Conservation (phyloP, 2,113 vertebrate species). For the Otus sunia region DNA sequence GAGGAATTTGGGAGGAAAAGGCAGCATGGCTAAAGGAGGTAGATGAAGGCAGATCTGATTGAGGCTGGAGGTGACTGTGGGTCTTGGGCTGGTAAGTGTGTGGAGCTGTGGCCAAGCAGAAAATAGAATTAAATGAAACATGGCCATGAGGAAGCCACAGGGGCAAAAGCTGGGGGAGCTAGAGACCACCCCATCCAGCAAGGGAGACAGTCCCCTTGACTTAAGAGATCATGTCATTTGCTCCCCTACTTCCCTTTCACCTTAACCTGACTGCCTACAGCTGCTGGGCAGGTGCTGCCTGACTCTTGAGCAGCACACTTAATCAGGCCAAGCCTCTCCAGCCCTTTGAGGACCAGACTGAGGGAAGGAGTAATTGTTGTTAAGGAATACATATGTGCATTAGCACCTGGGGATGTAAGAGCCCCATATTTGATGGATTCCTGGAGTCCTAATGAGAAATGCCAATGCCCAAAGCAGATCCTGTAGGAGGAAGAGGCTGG, state of each 20-base stretch:
- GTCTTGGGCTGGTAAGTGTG: background rate
- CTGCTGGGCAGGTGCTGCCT: background rate
- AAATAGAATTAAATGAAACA: background rate
- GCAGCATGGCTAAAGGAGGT: background rate
- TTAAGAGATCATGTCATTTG: background rate
- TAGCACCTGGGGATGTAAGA: background rate
- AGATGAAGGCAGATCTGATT: background rate
- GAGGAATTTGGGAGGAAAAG: background rate
- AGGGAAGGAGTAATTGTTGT: background rate
- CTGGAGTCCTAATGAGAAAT: background rate
- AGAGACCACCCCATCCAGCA: background rate
- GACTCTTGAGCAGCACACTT: background rate
- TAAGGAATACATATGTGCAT: background rate
- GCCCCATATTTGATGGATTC: background rate
- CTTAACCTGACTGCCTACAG: background rate
- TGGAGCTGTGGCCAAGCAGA: background rate
- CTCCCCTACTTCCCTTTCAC: background rate
- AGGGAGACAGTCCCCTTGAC: background rate
- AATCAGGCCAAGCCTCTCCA: background rate
- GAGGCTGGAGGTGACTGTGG: background rate
- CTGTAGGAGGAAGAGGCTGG: background rate
- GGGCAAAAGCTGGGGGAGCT: background rate
- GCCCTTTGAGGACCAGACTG: background rate
- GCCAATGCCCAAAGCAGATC: background rate
- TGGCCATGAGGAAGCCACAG: background rate